Percentiles rank a stretch among this genome's conserved stretches.
Evolutionary conservation across 2,888 invertebrate species (phyloP).

Genomic region (Drosophila eohydei): DNA sequence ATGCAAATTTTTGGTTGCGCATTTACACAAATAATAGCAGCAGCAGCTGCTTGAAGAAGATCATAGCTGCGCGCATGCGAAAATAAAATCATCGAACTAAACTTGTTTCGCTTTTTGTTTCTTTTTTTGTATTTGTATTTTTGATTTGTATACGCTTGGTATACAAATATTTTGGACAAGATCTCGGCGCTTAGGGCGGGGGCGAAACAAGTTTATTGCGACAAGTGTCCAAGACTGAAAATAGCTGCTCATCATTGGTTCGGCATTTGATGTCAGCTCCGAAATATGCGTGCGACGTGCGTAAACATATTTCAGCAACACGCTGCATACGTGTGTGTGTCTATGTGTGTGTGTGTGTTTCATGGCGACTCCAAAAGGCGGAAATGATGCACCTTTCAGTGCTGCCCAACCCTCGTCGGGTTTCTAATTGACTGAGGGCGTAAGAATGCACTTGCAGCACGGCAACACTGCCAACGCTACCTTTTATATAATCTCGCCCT

Average conservation of each 20-base stretch:
- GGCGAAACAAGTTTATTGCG: constrained; percentile 67
- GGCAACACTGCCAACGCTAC: constrained; percentile 29
- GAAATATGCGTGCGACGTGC: constrained; percentile 50
- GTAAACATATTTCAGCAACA: not conserved
- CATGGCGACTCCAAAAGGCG: constrained; percentile 36
- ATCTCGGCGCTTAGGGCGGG: constrained; percentile 37
- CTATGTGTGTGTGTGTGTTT: not conserved
- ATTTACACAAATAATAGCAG: constrained; percentile 15
- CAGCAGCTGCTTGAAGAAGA: not conserved
- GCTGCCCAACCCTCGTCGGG: constrained; percentile 28
- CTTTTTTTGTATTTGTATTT: not conserved
- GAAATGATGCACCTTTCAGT: constrained; percentile 47
- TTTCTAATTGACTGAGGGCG: constrained; percentile 19
- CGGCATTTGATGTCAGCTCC: constrained; percentile 56
- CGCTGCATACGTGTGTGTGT: not conserved
- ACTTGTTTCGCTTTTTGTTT: constrained; percentile 52
- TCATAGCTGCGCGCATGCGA: constrained; percentile 60
- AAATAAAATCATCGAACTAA: constrained; percentile 27
- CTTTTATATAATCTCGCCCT: not conserved
- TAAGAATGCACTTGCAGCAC: constrained; percentile 46
- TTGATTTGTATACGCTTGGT: constrained; percentile 35
- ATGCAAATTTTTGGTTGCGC: constrained; percentile 60
- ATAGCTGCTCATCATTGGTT: constrained; percentile 24
- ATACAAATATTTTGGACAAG: constrained; percentile 22
- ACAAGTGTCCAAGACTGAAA: constrained; percentile 62